phyloP scores from a whole-genome alignment of 2,113 vertebrate genomes.

The Pterocles orientalis region DNA sequence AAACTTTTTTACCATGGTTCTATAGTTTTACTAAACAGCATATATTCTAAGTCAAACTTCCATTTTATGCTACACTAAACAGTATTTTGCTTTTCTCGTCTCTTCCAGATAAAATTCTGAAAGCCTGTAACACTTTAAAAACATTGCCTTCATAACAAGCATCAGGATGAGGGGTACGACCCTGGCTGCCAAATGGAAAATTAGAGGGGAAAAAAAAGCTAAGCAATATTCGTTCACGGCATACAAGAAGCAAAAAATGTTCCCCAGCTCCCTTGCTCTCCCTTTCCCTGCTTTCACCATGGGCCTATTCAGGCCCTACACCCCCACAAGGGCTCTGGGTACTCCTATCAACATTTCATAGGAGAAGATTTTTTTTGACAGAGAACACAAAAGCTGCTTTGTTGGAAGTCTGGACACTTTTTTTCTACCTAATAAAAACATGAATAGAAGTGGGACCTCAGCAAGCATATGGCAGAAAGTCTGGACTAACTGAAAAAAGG shows the following conservation, averaged over 20 bases:
- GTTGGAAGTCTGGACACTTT: constrained; percentile 70
- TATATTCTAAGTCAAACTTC: constrained; percentile 6
- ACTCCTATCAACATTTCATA: constrained; percentile 66
- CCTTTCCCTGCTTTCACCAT: background rate
- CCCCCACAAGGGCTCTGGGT: constrained; percentile 46
- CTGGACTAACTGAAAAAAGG: constrained; percentile 47
- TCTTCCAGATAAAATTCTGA: background rate
- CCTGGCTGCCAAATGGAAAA: background rate
- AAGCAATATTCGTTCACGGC: background rate
- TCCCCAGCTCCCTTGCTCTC: background rate
- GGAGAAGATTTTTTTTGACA: constrained; percentile 75
- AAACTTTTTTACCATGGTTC: constrained; percentile 65
- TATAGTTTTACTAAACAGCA: constrained; percentile 38
- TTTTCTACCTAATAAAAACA: constrained; percentile 71
- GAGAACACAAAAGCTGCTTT: constrained; percentile 74
- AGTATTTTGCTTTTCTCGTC: background rate
- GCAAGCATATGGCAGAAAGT: constrained; percentile 69
- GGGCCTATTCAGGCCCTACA: constrained; percentile 39
- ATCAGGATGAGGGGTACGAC: background rate
- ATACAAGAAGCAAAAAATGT: background rate
- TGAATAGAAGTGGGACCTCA: constrained; percentile 68
- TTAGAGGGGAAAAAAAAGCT: background rate
- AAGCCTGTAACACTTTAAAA: background rate
- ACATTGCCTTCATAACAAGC: background rate
- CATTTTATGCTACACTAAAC: constrained; percentile 13